These are phyloP conservation scores for Metopia argyrocephala DNA, from an alignment of 2,888 invertebrate species.

Conservation along the genomic window DNA sequence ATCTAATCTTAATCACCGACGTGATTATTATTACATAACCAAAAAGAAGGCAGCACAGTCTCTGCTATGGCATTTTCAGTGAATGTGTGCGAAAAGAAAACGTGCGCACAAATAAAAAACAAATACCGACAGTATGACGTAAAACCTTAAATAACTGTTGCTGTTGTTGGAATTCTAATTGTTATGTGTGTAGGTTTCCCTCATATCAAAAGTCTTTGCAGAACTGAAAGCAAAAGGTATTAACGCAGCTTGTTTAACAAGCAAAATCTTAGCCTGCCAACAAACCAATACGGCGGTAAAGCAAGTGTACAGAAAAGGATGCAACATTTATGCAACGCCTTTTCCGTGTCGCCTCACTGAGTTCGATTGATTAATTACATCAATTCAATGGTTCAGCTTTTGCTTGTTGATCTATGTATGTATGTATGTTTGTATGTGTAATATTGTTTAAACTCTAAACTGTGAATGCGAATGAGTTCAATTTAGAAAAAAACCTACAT, in stretches of 20 bases:
- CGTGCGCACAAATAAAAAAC: not conserved
- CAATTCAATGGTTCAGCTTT: constrained; percentile 61
- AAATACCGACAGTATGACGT: constrained; percentile 24
- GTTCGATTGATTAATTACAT: constrained; percentile 61
- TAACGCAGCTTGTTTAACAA: not conserved
- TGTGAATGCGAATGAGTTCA: constrained; percentile 60
- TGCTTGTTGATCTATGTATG: constrained; percentile 38
- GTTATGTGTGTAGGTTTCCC: constrained; percentile 41
- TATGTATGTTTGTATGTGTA: constrained; percentile 20
- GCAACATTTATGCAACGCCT: constrained; percentile 57
- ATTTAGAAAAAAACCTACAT: constrained; percentile 40
- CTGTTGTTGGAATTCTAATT: constrained; percentile 24
- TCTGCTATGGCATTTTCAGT: not conserved
- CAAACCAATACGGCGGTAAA: not conserved
- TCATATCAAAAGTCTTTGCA: not conserved
- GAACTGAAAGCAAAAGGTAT: not conserved
- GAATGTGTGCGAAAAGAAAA: not conserved
- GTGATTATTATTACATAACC: constrained; percentile 54
- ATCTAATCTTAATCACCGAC: constrained; percentile 59
- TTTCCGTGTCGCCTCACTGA: constrained; percentile 61
- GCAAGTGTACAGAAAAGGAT: constrained; percentile 53
- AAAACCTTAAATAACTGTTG: constrained; percentile 45
- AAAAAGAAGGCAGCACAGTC: constrained; percentile 1
- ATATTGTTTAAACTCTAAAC: constrained; percentile 41
- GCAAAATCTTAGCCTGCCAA: not conserved